Percentiles rank a stretch among this genome's conserved stretches.
phyloP scores from a whole-genome alignment of 2,113 vertebrate genomes.

The Sylvilagus bachmani region DNA sequence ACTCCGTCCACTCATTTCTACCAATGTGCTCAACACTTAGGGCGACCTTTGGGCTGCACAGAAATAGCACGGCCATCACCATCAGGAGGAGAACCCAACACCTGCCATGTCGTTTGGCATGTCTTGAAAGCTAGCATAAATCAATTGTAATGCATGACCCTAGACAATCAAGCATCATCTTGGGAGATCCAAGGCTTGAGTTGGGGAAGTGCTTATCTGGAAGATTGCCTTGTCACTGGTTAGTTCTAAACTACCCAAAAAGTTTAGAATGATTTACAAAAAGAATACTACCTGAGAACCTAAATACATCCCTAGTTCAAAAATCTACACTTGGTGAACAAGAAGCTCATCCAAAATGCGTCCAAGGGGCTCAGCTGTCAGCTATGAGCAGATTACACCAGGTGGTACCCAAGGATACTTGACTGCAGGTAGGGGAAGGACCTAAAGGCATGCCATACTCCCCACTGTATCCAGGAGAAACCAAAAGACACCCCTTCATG shows the following conservation, averaged over 20 bases:
- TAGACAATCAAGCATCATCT: neutral
- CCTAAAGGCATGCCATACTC: neutral
- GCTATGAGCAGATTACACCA: neutral
- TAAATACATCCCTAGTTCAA: neutral
- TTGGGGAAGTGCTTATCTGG: neutral
- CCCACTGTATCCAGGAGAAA: neutral
- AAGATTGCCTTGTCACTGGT: neutral
- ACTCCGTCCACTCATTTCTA: neutral
- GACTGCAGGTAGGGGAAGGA: neutral
- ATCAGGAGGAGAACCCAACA: neutral
- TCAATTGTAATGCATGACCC: conserved; percentile 13
- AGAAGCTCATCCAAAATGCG: neutral
- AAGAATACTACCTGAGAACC: neutral
- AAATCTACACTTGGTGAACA: neutral
- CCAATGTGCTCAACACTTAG: neutral
- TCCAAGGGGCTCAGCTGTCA: neutral
- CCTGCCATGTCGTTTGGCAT: neutral
- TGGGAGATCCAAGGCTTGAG: conserved; percentile 31
- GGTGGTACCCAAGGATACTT: neutral
- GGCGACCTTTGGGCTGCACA: conserved; percentile 23
- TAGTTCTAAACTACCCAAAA: conserved; percentile 37
- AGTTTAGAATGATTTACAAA: conserved; percentile 8
- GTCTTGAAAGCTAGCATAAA: conserved; percentile 36
- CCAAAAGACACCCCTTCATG: neutral
- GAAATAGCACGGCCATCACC: neutral